Evolutionary conservation across 92 coral and sea anemone genomes (phyloP), one percentile per base, ranked within the genome.

Genomic region (Heteractis magnifica): DNA sequence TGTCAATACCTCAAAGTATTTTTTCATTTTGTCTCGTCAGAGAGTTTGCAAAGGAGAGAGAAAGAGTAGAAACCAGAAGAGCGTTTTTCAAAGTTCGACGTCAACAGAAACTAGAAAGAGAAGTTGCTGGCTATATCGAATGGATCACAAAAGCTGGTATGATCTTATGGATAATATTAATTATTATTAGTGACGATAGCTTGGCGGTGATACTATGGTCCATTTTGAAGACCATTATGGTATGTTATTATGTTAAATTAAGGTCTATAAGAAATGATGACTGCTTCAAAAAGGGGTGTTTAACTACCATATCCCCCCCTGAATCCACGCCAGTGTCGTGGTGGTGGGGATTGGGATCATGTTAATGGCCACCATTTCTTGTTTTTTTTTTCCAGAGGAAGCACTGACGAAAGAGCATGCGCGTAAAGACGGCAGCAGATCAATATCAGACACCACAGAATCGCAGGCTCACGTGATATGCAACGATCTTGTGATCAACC

Each of bases 1-100:
- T 5, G 1, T 62, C 8, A 62, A 18, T 62, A 8, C 8, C 70
- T 18, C 44, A 18, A 62, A 62, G 12, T 62, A 3, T 18, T 4
- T 16, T 0, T 62, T 5, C 44, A 34, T 62, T 62, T 2, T 62
- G 1, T 18, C 34, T 71, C 7, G 19, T 49, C 72, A 97, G 99
- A 53, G 98, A 97, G 85, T 97, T 97, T 86, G 99, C 99, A 15
- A 96, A 96, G 71, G 99, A 97, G 84, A 90, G 99, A 94, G 98
- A 97, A 79, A 85, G 97, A 49, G 97, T 94, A 14, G 99, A 96
- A 83, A 94, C 99, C 18, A 89, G 99, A 71, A 91, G 96, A 58
- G 93, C 91, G 78, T 96, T 96, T 79, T 96, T 96, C 71, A 96
- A 96, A 82, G 94, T 96, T 56, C 92, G 99, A 60, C 87, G 98